Conservation (phyloP, 2,888 invertebrate species). For the Heliconius hortense region DNA sequence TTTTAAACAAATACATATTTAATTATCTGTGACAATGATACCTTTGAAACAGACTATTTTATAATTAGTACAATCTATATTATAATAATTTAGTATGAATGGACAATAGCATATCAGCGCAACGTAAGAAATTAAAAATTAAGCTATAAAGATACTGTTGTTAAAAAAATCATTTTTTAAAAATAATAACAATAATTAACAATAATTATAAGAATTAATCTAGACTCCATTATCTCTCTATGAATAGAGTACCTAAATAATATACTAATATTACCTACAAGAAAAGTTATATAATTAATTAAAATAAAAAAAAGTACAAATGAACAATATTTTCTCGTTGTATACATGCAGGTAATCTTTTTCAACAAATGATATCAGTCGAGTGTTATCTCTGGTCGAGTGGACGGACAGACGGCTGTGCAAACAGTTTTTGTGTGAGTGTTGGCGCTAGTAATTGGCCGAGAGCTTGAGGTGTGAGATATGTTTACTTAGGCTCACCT, state of each 20-base stretch:
- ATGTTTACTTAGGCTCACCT: conserved; percentile 43
- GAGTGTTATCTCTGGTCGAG: conserved; percentile 24
- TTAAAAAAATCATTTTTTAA: too few relatives aligned
- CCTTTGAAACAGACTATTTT: too few relatives aligned
- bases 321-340: not conserved
- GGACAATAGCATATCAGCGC: too few relatives aligned
- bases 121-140: too few relatives aligned
- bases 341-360: not conserved
- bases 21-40: too few relatives aligned
- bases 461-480: conserved; percentile 34
- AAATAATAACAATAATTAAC: too few relatives aligned
- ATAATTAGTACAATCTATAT: not conserved
- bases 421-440: conserved; percentile 43
- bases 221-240: too few relatives aligned
- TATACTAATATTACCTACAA: not conserved
- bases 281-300: not conserved
- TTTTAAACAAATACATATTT: too few relatives aligned
- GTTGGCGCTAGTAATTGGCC: conserved; percentile 43
- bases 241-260: not conserved
- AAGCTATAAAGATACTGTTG: too few relatives aligned
- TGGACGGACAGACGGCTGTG: conserved; percentile 38
- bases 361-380: conserved; percentile 24
- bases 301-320: not conserved
- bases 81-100: not conserved
- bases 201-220: too few relatives aligned